Conservation (phyloP, 2,797 vertebrate genomes). For the Acropternis orthonyx region DNA sequence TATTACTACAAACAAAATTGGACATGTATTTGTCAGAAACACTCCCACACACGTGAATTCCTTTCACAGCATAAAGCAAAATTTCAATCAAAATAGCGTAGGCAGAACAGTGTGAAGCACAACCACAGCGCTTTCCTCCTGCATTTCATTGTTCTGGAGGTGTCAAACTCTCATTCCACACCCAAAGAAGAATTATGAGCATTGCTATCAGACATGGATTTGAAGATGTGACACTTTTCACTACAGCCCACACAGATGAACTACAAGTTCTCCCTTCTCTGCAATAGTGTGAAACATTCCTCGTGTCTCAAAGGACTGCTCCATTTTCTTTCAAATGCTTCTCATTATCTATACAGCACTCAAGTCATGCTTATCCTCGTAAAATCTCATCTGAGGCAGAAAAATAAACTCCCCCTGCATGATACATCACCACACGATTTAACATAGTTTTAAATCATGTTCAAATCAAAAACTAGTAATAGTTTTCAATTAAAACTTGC, state of each 20-base stretch:
- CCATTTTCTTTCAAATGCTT: neutral
- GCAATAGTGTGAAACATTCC: neutral
- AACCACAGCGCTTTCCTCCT: neutral
- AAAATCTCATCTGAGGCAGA: neutral
- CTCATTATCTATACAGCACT: neutral
- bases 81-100: neutral
- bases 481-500: neutral
- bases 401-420: neutral
- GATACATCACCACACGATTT: neutral
- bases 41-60: neutral
- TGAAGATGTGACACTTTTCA: neutral
- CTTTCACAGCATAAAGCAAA: slow-evolving; percentile 7
- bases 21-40: slow-evolving; percentile 16
- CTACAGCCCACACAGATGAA: neutral
- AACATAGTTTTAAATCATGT: neutral
- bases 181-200: neutral
- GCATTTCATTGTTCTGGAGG: neutral
- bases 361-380: neutral
- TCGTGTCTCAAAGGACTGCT: neutral
- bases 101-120: neutral
- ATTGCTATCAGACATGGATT: neutral
- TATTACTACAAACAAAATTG: slow-evolving; percentile 42
- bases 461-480: neutral
- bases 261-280: neutral
- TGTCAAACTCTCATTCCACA: neutral